Evolutionary conservation across 2,797 vertebrate species (phyloP).

Genomic region (Nasua narica): DNA sequence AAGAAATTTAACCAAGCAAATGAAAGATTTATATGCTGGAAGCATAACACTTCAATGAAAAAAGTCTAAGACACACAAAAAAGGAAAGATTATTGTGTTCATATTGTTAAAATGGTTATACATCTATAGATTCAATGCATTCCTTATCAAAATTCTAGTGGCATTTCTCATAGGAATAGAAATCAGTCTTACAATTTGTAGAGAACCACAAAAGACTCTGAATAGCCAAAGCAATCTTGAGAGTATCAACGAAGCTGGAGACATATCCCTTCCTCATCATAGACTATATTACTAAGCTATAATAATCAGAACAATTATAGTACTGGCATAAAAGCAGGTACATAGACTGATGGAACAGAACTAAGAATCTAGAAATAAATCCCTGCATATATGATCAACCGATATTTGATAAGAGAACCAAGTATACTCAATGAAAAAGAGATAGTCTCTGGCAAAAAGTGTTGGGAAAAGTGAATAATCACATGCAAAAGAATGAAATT

Average conservation of each 20-base stretch:
- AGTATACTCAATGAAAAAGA: not conserved
- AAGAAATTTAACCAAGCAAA: not conserved
- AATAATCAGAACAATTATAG: not conserved
- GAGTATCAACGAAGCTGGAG: not conserved
- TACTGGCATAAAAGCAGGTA: not conserved
- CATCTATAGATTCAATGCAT: not conserved
- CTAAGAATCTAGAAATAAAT: not conserved
- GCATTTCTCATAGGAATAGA: not conserved
- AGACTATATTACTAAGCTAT: not conserved
- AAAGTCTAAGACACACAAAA: not conserved
- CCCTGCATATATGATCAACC: not conserved
- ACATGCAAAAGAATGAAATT: not conserved
- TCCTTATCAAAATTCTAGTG: not conserved
- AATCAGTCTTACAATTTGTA: not conserved
- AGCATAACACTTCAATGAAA: not conserved
- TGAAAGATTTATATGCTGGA: not conserved
- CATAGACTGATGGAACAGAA: not conserved
- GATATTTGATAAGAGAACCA: not conserved
- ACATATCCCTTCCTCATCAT: not conserved
- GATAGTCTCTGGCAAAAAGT: not conserved
- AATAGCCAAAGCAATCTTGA: not conserved
- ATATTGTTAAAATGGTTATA: not conserved
- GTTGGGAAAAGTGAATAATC: not conserved
- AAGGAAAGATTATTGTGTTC: not conserved
- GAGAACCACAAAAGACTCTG: not conserved